Conservation (phyloP, 1,140 invertebrate species). For the Lordiphosa collinella region DNA sequence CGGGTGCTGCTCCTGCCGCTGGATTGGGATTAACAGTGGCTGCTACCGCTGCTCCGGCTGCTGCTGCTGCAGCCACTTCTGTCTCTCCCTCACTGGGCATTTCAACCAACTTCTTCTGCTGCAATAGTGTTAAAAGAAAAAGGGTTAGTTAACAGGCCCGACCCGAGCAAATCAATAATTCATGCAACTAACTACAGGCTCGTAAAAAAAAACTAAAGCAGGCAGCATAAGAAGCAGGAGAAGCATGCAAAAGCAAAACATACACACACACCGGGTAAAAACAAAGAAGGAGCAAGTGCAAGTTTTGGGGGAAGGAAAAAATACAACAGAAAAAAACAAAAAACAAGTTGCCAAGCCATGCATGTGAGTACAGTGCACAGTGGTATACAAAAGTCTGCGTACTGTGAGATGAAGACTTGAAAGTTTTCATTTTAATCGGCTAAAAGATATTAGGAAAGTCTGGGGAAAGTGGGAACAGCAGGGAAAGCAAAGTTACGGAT, state of each 20-base stretch:
- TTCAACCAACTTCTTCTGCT: slow-evolving; percentile 50
- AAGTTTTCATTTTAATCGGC: no score
- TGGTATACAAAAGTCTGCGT: no score
- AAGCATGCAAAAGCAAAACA: slow-evolving; percentile 34
- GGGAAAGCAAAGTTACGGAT: no score
- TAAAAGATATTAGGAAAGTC: no score
- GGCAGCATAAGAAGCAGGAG: slow-evolving; percentile 15
- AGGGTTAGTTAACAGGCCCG: slow-evolving; percentile 16
- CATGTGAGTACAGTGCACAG: slow-evolving; percentile 21
- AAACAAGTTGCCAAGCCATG: slow-evolving; percentile 45
- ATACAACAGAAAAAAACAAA: background rate
- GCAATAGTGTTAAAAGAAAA: slow-evolving; percentile 29
- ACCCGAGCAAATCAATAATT: slow-evolving; percentile 62
- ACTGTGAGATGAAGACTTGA: no score
- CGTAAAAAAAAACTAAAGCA: slow-evolving; percentile 34
- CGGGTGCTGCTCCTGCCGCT: slow-evolving; percentile 1
- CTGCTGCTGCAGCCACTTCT: slow-evolving; percentile 13
- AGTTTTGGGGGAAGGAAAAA: slow-evolving; percentile 16
- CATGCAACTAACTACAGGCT: slow-evolving; percentile 61
- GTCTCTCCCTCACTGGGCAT: slow-evolving; percentile 50
- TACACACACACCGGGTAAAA: background rate
- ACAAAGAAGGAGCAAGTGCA: slow-evolving; percentile 28
- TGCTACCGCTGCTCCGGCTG: background rate
- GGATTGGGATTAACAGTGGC: background rate
- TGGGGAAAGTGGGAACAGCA: no score